Evolutionary conservation across 2,888 invertebrate genomes (phyloP).

Genomic region (Thysanoteuthis rhombus): DNA sequence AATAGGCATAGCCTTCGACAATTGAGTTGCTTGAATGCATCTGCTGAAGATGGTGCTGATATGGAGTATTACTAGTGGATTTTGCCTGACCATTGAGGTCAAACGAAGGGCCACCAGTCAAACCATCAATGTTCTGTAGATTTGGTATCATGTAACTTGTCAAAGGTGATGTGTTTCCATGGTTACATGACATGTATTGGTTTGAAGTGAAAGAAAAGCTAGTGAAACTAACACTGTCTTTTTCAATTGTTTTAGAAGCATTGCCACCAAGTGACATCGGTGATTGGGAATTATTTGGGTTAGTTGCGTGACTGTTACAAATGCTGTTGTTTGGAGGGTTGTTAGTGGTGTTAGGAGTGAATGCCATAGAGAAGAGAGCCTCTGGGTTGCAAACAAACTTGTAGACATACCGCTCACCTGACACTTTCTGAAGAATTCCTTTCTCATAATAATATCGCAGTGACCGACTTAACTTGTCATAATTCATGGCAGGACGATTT

Average conservation of each 20-base stretch:
- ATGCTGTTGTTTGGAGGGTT: constrained; percentile 36
- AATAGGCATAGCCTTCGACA: constrained; percentile 57
- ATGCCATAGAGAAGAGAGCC: constrained; percentile 66
- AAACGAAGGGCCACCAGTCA: not conserved
- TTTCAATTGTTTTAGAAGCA: constrained; percentile 34
- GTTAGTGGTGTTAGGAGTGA: constrained; percentile 39
- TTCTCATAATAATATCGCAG: constrained; percentile 97
- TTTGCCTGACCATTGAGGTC: not conserved
- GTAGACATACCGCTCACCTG: constrained; percentile 92
- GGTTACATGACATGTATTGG: not conserved
- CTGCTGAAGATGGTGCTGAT: constrained; percentile 54
- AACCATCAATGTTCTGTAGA: constrained; percentile 22
- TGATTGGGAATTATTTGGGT: not conserved
- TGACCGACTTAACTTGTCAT: constrained; percentile 92
- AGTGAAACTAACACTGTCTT: constrained; percentile 39
- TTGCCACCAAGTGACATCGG: not conserved
- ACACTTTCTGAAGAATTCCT: constrained; percentile 97
- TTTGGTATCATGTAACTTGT: constrained; percentile 33
- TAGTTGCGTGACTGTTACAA: not conserved
- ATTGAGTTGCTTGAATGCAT: constrained; percentile 59
- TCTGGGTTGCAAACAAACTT: constrained; percentile 93
- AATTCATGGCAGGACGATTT: constrained; percentile 97
- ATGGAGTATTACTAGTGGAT: constrained; percentile 35
- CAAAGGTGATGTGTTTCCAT: constrained; percentile 32
- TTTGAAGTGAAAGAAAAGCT: not conserved